Conservation (phyloP, 2,888 invertebrate species). For the Dendrolimus pini region DNA sequence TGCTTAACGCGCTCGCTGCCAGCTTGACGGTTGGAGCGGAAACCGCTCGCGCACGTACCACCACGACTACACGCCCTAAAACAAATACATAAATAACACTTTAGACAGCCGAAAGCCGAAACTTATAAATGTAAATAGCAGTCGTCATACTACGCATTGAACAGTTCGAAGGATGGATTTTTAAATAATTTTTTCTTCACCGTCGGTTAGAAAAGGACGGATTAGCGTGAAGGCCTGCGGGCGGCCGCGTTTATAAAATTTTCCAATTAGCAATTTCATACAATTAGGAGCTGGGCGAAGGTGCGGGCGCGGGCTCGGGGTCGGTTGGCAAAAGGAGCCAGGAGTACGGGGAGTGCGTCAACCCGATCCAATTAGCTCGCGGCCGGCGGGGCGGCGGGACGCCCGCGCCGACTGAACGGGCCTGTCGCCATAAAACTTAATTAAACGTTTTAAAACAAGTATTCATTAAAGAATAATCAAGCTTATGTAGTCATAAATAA, state of each 20-base stretch:
- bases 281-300: constrained; percentile 64
- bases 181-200: constrained; percentile 31
- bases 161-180: not conserved
- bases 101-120: no score
- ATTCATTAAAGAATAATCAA: constrained; percentile 79
- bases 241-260: constrained; percentile 73
- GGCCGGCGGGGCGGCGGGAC: constrained; percentile 72
- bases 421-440: constrained; percentile 78
- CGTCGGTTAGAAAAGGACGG: constrained; percentile 33
- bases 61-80: constrained; percentile 73
- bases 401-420: constrained; percentile 57
- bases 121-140: no score
- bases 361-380: constrained; percentile 76
- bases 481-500: constrained; percentile 78
- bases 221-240: constrained; percentile 55
- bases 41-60: constrained; percentile 66
- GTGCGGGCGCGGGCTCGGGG: constrained; percentile 33
- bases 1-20: constrained; percentile 91
- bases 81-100: not conserved
- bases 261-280: constrained; percentile 77
- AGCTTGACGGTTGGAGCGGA: constrained; percentile 85
- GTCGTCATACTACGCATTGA: not conserved
- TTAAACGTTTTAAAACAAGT: constrained; percentile 78
- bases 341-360: constrained; percentile 57
- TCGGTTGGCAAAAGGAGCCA: constrained; percentile 26